Percentiles rank a stretch among this genome's conserved stretches.
phyloP scores from a whole-genome alignment of 1,140 invertebrate species.

The Gyrodactylus bullatarudis region DNA sequence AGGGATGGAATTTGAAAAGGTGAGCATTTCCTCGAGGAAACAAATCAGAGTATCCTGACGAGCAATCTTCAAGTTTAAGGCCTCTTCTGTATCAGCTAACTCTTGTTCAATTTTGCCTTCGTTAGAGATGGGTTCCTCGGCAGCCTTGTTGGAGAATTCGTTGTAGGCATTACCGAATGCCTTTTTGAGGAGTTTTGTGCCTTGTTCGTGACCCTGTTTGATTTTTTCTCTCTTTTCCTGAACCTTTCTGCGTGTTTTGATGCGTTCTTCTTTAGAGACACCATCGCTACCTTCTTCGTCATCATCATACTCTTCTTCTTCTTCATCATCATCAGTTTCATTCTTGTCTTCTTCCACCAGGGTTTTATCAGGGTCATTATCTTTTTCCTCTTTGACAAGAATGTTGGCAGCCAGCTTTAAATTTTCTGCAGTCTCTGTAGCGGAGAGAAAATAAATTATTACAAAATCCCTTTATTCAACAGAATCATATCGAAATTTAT shows the following conservation, averaged over 20 bases:
- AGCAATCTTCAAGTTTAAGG: neutral
- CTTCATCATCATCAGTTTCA: slow-evolving; percentile 10
- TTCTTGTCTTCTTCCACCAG: slow-evolving; percentile 8
- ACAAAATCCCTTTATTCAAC: too few relatives aligned
- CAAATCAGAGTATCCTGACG: neutral
- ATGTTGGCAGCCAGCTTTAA: slow-evolving; percentile 12
- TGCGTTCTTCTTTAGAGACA: neutral
- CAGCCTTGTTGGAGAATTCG: neutral
- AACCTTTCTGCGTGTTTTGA: neutral
- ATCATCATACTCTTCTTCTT: slow-evolving; percentile 12
- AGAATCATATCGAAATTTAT: too few relatives aligned
- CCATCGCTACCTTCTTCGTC: neutral
- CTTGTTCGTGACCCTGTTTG: neutral
- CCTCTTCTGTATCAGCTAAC: neutral
- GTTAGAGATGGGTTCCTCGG: neutral
- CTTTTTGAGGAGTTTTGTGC: neutral
- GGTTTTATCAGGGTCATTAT: slow-evolving; percentile 4
- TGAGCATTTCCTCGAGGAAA: slow-evolving; percentile 25
- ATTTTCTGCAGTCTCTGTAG: slow-evolving; percentile 4
- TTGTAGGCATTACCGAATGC: neutral
- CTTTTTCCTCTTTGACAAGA: slow-evolving; percentile 14
- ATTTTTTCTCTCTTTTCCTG: neutral
- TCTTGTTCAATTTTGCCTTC: neutral
- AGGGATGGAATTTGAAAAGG: slow-evolving; percentile 32
- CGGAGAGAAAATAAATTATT: too few relatives aligned